Base-by-base conservation (phyloP, 1,140 invertebrate species). In the Linepithema humile region DNA sequence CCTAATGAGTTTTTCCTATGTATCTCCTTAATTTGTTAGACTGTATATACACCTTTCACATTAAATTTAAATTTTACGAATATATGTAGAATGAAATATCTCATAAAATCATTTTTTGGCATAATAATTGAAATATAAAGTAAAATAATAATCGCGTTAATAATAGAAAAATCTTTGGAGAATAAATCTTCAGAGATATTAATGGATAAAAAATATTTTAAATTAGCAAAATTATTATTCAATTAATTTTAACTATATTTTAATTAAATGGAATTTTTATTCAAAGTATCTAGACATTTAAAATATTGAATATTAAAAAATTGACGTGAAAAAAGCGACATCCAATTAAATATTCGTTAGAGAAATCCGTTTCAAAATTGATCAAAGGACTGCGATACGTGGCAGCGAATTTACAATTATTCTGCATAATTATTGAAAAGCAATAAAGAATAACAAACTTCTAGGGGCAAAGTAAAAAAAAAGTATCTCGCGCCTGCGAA, bases 1-100 rank as follows among this genome's bases (percentile, higher is more conserved):
- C 26, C 26, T 77, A 23, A 65, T 64, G 20, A 48, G 40, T 50
- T 77, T 48, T 65, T 50, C 45, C 57, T 65, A 77, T 26, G 9
- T 50, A 75, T 43, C 9, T 26, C 48, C 35, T 50, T 45, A 43
- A 65, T 65, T 77, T 38, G 15, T 5, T 29, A 3, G 60, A 43
- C 26, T 26, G 29, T 0, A 3, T 35, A 17, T 15, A 4, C 15
- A 62, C 29, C 23, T 7, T 0, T 77, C 20, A 7, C 12, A 32
- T 3, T n/a, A n/a, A n/a, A n/a, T 15, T 57, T 12, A 60, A 45
- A 12, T n/a, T 45, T 75, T 32, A 35, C 10, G 7, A 62, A 12
- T 10, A 1, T 35, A 17, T 5, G n/a, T 48, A 7, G 1, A 45
- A 59, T 2, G 29, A 70, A 23, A 15, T 15, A 2, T 53, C 20